Evolutionary conservation across 2,888 invertebrate species (phyloP), one percentile per base, ranked within the genome.

Genomic region (Papilio gigon): DNA sequence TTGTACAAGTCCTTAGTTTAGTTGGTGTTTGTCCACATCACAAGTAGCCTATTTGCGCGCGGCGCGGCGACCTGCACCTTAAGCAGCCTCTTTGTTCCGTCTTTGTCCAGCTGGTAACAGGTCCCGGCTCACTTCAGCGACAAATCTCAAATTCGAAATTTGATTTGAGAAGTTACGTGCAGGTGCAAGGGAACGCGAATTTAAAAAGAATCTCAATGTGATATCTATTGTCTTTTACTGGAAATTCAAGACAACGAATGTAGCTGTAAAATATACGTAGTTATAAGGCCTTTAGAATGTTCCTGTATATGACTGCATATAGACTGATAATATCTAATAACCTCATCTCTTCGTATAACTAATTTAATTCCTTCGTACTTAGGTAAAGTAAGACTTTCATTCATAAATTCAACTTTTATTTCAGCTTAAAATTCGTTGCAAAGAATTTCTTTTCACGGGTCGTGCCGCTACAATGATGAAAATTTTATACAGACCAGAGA

Each of bases 21-120:
- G 2, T 20, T 59, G 35, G 58, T 25, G 11, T 64, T 62, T 59
- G 75, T 77, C 78, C 77, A 80, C 77, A 78, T 80, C 80, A 83
- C 83, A 82, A 82, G 85, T 84, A 81, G 81, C 76, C 84, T 84
- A 84, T 87, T 86, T 84, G 85, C 80, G 78, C 79, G 74, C 72
- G 73, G 72, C 65, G 77, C 83, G 77, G 78, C 77, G 83, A 81
- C 76, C 81, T 82, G 86, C 80, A 83, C 83, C 83, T 84, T 83
- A 84, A 86, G 80, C 85, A 82, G 78, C 80, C 81, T 79, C 79
- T 80, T 81, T 81, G 78, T 80, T 76, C 76, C 73, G 75, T 73
- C 75, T 65, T 68, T 72, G 71, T 71, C 67, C 66, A 60, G 62
- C 53, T 56, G 60, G 63, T 66, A 65, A 65, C 69, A 47, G 58